Conservation (phyloP, 2,888 invertebrate genomes). For the Galerucella calmariensis region DNA sequence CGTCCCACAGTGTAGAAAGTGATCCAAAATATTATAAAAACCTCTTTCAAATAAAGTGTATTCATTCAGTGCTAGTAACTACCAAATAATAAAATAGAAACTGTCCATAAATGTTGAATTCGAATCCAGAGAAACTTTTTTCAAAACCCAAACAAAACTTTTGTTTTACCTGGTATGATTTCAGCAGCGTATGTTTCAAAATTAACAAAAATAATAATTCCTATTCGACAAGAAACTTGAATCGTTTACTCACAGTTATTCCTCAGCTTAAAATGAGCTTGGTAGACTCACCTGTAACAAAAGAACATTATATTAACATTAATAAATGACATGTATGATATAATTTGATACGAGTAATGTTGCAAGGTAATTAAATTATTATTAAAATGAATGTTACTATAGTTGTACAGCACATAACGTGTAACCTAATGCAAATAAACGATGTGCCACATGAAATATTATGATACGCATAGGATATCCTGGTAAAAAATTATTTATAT, state of each 20-base stretch:
- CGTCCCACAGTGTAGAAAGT: too few relatives aligned
- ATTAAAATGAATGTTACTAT: not conserved
- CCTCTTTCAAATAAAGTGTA: too few relatives aligned
- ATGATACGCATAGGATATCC: not conserved
- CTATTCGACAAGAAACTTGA: not conserved
- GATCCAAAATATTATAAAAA: too few relatives aligned
- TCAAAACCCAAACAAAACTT: too few relatives aligned
- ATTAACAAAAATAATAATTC: not conserved
- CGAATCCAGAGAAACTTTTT: too few relatives aligned
- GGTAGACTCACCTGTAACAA: constrained; percentile 23
- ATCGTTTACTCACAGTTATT: not conserved
- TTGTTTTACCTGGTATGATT: too few relatives aligned
- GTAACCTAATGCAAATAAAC: not conserved
- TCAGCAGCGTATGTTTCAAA: not conserved
- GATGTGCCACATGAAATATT: not conserved
- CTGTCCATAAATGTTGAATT: too few relatives aligned
- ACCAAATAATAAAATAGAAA: too few relatives aligned
- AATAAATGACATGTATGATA: constrained; percentile 4
- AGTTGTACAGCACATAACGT: not conserved
- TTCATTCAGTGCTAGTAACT: too few relatives aligned
- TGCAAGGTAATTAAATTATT: constrained; percentile 7
- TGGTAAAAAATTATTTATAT: not conserved
- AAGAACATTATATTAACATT: constrained; percentile 6
- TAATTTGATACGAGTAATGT: not conserved
- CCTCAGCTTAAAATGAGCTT: not conserved